Conservation (phyloP, 2,113 vertebrate species). For the Erythrocebus patas region DNA sequence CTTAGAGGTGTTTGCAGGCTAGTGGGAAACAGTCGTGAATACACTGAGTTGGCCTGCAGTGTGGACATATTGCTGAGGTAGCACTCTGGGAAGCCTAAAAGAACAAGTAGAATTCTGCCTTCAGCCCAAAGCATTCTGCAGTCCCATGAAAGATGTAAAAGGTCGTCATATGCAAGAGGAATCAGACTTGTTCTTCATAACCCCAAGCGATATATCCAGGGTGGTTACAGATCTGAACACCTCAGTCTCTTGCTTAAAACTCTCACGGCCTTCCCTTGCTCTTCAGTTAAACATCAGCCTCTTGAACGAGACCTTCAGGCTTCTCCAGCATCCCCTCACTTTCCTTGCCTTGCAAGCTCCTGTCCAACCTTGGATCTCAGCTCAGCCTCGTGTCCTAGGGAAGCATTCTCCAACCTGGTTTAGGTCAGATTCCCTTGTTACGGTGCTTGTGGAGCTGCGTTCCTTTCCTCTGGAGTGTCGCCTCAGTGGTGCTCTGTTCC, state of each 20-base stretch:
- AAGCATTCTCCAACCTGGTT: background rate
- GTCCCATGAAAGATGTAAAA: background rate
- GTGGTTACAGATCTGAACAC: background rate
- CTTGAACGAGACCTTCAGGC: background rate
- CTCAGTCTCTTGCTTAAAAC: background rate
- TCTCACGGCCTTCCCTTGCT: accelerated
- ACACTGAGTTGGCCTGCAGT: background rate
- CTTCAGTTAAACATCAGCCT: background rate
- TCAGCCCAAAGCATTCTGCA: too few species aligned
- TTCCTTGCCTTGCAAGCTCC: background rate
- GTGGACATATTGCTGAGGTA: accelerated
- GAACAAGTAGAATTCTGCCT: background rate
- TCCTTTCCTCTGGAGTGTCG: background rate
- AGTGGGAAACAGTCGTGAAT: background rate
- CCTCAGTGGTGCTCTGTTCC: background rate
- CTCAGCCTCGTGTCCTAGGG: background rate
- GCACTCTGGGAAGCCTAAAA: background rate
- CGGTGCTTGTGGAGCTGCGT: accelerated
- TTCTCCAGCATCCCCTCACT: background rate
- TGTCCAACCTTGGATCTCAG: background rate
- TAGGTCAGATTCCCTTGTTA: background rate
- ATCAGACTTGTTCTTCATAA: background rate
- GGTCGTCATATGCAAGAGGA: background rate
- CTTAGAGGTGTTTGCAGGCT: background rate
- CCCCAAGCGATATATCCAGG: too few species aligned